Conservation (phyloP, 2,113 vertebrate species). For the Chaetodon auriga region DNA sequence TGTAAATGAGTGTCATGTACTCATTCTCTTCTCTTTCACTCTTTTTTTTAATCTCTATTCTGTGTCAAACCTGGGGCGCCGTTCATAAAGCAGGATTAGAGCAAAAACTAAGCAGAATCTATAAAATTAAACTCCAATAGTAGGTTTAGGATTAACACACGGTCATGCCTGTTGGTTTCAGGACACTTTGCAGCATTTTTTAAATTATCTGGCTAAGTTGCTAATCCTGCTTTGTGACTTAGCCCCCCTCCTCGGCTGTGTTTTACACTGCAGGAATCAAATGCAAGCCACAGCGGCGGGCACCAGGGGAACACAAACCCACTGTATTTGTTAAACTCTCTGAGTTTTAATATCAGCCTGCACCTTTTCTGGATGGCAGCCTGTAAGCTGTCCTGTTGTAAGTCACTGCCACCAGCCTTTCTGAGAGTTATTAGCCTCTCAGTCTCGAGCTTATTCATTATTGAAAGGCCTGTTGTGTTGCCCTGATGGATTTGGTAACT, state of each 20-base stretch:
- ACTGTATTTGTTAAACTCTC: conserved; percentile 34
- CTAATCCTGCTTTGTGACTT: conserved; percentile 38
- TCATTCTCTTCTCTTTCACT: background rate
- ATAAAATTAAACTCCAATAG: conserved; percentile 8
- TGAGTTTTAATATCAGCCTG: conserved; percentile 51
- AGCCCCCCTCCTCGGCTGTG: background rate
- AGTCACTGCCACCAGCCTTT: conserved; percentile 49
- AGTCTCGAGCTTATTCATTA: conserved; percentile 65
- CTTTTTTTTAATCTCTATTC: background rate
- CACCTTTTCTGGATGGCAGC: conserved; percentile 34
- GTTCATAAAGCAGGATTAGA: conserved; percentile 8
- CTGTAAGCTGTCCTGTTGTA: conserved; percentile 55
- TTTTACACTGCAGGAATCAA: conserved; percentile 42
- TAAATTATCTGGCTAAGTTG: conserved; percentile 16
- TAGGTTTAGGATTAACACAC: conserved; percentile 7
- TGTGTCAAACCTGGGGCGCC: conserved; percentile 1
- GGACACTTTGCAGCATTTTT: conserved; percentile 27
- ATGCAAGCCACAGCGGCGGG: conserved; percentile 34
- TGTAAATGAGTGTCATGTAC: background rate
- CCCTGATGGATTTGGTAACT: conserved; percentile 67
- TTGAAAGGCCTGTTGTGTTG: conserved; percentile 61
- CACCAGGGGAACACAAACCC: conserved; percentile 33
- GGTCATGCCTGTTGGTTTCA: conserved; percentile 35
- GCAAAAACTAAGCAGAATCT: background rate
- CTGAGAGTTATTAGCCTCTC: conserved; percentile 62